These are phyloP conservation scores for Hydropotes inermis DNA, from an alignment of 2,113 vertebrate genomes.

Conservation along the genomic window DNA sequence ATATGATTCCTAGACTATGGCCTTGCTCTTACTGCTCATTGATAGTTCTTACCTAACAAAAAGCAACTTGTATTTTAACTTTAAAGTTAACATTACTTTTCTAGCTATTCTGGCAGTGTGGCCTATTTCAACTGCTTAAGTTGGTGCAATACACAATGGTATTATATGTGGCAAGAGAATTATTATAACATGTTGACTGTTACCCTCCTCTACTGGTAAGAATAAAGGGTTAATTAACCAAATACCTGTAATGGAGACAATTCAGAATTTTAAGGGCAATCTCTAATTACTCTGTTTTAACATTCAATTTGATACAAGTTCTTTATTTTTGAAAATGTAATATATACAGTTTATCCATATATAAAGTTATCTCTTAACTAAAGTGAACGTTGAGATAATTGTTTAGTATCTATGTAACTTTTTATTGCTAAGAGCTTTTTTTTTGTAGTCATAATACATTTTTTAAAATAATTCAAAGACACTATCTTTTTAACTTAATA, in stretches of 20 bases:
- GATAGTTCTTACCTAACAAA: neutral
- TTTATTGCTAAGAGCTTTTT: neutral
- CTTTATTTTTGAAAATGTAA: neutral
- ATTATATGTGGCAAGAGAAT: neutral
- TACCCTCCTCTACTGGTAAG: neutral
- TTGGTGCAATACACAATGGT: neutral
- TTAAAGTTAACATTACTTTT: neutral
- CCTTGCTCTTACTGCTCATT: neutral
- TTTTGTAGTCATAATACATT: neutral
- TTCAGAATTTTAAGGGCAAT: neutral
- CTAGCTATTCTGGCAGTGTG: neutral
- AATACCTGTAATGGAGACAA: neutral
- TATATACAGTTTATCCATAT: neutral
- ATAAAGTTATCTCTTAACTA: neutral
- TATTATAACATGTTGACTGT: neutral
- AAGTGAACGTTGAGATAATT: neutral
- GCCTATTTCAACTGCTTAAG: neutral
- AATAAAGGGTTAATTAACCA: neutral
- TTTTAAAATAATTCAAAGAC: neutral
- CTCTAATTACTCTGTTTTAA: neutral
- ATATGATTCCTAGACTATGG: neutral
- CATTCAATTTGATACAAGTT: neutral
- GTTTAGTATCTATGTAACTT: neutral
- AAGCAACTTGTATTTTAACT: neutral
- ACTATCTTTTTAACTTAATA: neutral